Percentiles rank a stretch among this genome's conserved stretches.
Evolutionary conservation across 2,113 vertebrate genomes (phyloP).

Genomic region (Carassius carassius): DNA sequence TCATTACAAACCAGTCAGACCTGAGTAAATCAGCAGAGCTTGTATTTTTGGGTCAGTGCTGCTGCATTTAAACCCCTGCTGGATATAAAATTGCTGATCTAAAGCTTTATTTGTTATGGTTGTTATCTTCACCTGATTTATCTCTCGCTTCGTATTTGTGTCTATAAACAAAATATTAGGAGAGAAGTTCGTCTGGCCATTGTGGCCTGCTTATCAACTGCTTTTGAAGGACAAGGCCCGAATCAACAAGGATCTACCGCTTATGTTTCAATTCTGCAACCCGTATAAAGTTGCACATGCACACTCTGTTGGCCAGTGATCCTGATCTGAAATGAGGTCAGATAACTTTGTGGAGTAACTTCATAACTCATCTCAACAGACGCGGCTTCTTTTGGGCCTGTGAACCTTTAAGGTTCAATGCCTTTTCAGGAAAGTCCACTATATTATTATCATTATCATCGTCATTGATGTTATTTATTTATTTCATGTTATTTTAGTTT

Average conservation of each 20-base stretch:
- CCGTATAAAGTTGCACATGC: background rate
- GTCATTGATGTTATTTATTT: background rate
- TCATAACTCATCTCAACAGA: constrained; percentile 22
- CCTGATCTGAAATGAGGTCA: constrained; percentile 21
- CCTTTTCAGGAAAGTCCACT: background rate
- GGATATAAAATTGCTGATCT: background rate
- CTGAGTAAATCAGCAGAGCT: background rate
- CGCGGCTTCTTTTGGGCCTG: constrained; percentile 7
- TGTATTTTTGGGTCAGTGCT: background rate
- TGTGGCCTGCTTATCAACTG: background rate
- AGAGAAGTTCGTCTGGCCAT: background rate
- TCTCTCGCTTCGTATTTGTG: background rate
- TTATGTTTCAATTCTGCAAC: background rate
- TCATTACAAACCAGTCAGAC: background rate
- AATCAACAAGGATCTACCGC: background rate
- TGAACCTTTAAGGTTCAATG: background rate
- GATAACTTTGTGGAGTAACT: background rate
- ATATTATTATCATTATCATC: background rate
- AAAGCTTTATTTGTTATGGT: background rate
- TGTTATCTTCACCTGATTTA: background rate
- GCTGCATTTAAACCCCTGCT: background rate
- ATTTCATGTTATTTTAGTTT: background rate
- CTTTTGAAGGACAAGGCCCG: background rate
- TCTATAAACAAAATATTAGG: background rate
- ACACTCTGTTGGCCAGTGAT: background rate